Percentiles rank a stretch among this genome's conserved stretches.
Evolutionary conservation across 2,113 vertebrate genomes (phyloP).

Genomic region (Ammodytes marinus): DNA sequence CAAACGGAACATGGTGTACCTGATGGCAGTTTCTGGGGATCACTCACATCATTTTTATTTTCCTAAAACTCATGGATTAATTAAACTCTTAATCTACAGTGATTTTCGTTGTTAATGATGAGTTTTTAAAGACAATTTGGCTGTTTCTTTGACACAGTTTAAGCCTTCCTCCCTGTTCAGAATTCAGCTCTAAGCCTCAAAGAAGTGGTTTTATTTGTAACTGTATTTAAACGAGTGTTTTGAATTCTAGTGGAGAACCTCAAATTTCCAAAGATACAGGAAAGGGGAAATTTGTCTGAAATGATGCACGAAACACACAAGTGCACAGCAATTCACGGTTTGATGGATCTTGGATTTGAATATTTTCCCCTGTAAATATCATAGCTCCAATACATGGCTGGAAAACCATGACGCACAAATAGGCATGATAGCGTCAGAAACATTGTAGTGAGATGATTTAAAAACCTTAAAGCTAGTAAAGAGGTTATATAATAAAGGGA

Average conservation of each 20-base stretch:
- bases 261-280: background rate
- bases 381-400: background rate
- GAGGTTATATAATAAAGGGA: background rate
- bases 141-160: background rate
- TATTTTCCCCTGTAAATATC: background rate
- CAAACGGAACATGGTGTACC: background rate
- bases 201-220: background rate
- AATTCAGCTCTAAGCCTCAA: background rate
- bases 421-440: background rate
- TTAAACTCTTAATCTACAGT: background rate
- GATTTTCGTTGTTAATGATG: background rate
- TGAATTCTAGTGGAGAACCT: background rate
- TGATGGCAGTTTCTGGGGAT: background rate
- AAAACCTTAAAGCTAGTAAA: background rate
- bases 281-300: background rate
- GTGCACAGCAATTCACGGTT: background rate
- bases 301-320: background rate
- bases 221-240: background rate
- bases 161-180: background rate
- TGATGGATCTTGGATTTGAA: background rate
- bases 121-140: background rate
- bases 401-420: background rate
- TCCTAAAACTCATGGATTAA: background rate
- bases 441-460: background rate
- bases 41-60: background rate